A percentile compares a stretch with the other conserved stretches of the same genome.
Conservation (phyloP, 2,797 vertebrate genomes). For the Manis pentadactyla region DNA sequence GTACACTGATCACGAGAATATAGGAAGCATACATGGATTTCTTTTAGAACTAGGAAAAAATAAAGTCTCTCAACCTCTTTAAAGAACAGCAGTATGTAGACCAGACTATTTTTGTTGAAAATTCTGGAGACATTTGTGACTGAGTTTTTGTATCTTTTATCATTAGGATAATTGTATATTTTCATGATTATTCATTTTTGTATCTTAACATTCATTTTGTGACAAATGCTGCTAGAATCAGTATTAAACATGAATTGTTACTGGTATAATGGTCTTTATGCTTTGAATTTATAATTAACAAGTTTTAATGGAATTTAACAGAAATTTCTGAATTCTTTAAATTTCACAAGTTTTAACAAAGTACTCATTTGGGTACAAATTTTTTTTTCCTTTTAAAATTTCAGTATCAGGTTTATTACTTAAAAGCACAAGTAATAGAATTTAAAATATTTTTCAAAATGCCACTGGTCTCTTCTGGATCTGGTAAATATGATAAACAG, state of each 20-base stretch:
- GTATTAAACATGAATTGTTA: constrained; percentile 2
- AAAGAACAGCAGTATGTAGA: constrained; percentile 11
- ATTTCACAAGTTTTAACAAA: constrained; percentile 37
- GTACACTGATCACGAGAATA: not conserved
- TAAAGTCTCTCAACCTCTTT: not conserved
- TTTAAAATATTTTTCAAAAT: constrained; percentile 62
- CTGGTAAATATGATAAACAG: constrained; percentile 15
- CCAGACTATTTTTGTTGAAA: not conserved
- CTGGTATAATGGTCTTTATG: not conserved
- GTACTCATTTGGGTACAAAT: not conserved
- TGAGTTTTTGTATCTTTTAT: constrained; percentile 1
- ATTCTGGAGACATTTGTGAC: not conserved
- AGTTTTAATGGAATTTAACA: constrained; percentile 42
- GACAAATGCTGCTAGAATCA: not conserved
- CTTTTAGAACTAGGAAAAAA: constrained; percentile 16
- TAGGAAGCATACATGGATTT: not conserved
- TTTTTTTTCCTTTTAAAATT: constrained; percentile 1
- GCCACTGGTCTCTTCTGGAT: not conserved
- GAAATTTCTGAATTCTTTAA: constrained; percentile 48
- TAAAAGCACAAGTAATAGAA: constrained; percentile 7
- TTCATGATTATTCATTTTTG: constrained; percentile 27
- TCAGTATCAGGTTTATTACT: constrained; percentile 29
- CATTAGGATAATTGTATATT: not conserved
- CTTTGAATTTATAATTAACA: constrained; percentile 46
- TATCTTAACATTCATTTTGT: not conserved